Base-by-base conservation (phyloP, 2,888 invertebrate genomes). In the Epistrophe grossulariae region DNA sequence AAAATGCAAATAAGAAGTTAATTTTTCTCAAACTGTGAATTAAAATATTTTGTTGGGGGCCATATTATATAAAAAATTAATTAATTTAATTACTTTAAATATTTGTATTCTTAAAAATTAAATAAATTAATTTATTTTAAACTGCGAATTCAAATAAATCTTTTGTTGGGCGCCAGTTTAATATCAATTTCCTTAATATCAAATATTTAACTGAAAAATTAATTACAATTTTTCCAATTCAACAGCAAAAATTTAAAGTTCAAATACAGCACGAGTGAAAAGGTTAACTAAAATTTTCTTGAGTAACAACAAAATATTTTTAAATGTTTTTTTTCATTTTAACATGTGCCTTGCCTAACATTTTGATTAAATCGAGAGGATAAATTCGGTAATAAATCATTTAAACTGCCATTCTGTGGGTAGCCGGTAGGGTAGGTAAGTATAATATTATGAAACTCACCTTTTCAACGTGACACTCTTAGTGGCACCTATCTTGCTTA, bases 391-490 rank as follows among this genome's bases (percentile, higher is more conserved):
- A 24, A 62, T 40, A 62, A 62, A 62, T 38, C 60, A 40, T 60
- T 24, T 60, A 40, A 15, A n/a, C n/a, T n/a, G n/a, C n/a, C n/a
- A n/a, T n/a, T n/a, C n/a, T n/a, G n/a, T n/a, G n/a, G n/a, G n/a
- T n/a, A n/a, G n/a, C n/a, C n/a, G n/a, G n/a, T n/a, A n/a, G n/a
- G n/a, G n/a, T n/a, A n/a, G n/a, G n/a, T n/a, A n/a, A n/a, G n/a
- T n/a, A n/a, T n/a, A n/a, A n/a, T n/a, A n/a, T n/a, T n/a, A 17
- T 19, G 1, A 38, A 40, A 90, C 90, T 82, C 76, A 93, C 92
- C 93, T 91, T 89, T 92, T 92, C 31, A 92, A 90, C 59, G 92
- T 91, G 73, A 92, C 92, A 89, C 90, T 91, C 90, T 93, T 93
- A 38, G 91, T 90, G 28, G 84, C 88, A 88, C 92, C 92, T 83